Evolutionary conservation across 2,888 invertebrate species (phyloP).

Genomic region (Amphipoea lucens): DNA sequence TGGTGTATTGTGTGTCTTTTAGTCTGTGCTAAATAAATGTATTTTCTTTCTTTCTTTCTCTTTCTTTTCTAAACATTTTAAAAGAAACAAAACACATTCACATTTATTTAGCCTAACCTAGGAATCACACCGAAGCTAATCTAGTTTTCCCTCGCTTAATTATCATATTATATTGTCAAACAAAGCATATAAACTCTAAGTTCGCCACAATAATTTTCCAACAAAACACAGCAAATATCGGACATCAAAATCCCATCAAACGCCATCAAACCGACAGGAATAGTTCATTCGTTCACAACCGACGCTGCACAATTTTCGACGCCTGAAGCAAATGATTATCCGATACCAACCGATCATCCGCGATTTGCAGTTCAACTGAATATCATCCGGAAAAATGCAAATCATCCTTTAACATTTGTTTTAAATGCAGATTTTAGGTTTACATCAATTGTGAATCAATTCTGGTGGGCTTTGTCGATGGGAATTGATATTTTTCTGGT

Average conservation of each 20-base stretch:
- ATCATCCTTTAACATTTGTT: constrained; percentile 46
- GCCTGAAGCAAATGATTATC: constrained; percentile 57
- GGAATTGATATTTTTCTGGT: constrained; percentile 6
- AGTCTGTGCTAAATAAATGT: too few species aligned
- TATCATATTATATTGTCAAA: background rate
- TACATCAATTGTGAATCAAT: constrained; percentile 40
- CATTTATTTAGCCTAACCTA: background rate
- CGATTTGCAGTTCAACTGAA: constrained; percentile 51
- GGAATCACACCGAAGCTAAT: background rate
- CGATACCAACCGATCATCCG: constrained; percentile 48
- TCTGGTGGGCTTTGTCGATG: constrained; percentile 18
- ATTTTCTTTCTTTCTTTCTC: too few species aligned
- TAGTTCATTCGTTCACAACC: constrained; percentile 37
- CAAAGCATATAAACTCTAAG: background rate
- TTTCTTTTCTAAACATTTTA: background rate
- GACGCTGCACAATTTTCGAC: constrained; percentile 45
- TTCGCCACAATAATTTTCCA: background rate
- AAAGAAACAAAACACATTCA: background rate
- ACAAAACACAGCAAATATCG: constrained; percentile 17
- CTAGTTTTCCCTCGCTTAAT: background rate
- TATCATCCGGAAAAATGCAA: constrained; percentile 53
- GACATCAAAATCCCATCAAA: constrained; percentile 27
- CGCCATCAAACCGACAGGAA: constrained; percentile 15
- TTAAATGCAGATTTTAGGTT: constrained; percentile 51
- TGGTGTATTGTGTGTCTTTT: too few species aligned